Base-by-base conservation (phyloP, 2,113 vertebrate genomes). In the Sapayoa aenigma region DNA sequence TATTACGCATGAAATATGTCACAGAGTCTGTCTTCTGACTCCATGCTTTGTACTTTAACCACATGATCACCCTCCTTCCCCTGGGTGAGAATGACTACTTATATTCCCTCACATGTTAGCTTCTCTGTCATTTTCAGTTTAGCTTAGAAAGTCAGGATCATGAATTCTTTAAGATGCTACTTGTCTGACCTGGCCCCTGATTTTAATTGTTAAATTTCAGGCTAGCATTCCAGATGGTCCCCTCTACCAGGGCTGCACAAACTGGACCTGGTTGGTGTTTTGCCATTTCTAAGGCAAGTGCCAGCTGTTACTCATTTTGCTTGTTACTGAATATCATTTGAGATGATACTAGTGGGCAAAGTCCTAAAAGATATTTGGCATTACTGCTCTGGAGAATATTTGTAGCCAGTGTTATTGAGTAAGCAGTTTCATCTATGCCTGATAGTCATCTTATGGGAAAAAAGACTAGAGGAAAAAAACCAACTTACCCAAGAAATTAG, bases 131-230 rank as follows among this genome's bases (percentile, higher is more conserved):
- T 95, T 86, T 95, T 95, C 58, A 52, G 49, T 80, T 91, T 82
- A 63, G 69, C 71, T 91, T 97, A 83, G 71, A 94, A 96, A 93
- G 50, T 93, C 68, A 94, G 27, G 30, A 37, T 96, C 76, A 97
- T 96, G 25, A 83, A 95, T 96, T 97, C 66, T 96, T 89, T 84
- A 94, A 66, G 80, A 94, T 23, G 53, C 28, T 76, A 58, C 71
- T 94, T 90, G 87, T 72, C 83, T 92, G 89, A 79, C 85, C 90
- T 95, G 89, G 89, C 65, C 90, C 22, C 58, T 95, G 76, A 55
- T 92, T 96, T 94, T 95, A 73, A 87, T 90, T 87, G 49, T 84
- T 96, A 79, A 91, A 73, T 96, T 94, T 92, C 73, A 89, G 81
- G 35, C 62, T 94, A 81, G 49, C 80, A 94, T 93, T 95, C 86